Evolutionary conservation across 2,113 vertebrate species (phyloP), one percentile per base, ranked within the genome.

Genomic region (Micronycteris hirsuta): DNA sequence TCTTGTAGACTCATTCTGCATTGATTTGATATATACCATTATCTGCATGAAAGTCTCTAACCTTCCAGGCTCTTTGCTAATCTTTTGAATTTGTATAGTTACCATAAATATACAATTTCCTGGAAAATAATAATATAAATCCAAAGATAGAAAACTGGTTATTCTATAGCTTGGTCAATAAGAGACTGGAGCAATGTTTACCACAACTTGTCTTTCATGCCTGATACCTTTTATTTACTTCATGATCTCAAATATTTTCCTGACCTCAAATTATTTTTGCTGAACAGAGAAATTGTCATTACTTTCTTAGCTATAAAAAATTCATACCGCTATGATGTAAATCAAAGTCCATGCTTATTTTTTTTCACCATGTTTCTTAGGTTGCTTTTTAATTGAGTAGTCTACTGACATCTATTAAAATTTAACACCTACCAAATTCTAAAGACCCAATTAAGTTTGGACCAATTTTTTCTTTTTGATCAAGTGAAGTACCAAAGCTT

Each of bases 111-210:
- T 31, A 54, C 4, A 83, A 67, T 77, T 77, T 74, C 58, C n/a
- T 81, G 7, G 41, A 94, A 96, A 96, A 95, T 84, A 90, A 91
- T 85, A 13, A 74, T 36, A 96, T 67, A n/a, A 70, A 63, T 95
- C 4, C 22, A 77, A 95, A 88, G 56, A 82, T 52, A 71, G 28
- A 89, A 94, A 76, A 88, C 33, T 76, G 68, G 61, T 89, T 84
- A 56, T 95, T 83, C 31, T 45, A 87, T 1, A 97, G 63, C 1
- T 28, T 49, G 4, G 4, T 85, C 2, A 87, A 52, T 68, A 89
- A 95, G 31, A 89, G 36, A 71, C 2, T 41, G 20, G 86, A 76
- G 43, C 11, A 73, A 83, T 68, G 68, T 15, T 58, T 94, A 67
- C 45, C 16, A 90, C 20, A 76, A 38, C 31, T 70, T 88, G 10